These are phyloP conservation scores for Electrona antarctica DNA, from an alignment of 2,113 vertebrate genomes.

Conservation along the genomic window DNA sequence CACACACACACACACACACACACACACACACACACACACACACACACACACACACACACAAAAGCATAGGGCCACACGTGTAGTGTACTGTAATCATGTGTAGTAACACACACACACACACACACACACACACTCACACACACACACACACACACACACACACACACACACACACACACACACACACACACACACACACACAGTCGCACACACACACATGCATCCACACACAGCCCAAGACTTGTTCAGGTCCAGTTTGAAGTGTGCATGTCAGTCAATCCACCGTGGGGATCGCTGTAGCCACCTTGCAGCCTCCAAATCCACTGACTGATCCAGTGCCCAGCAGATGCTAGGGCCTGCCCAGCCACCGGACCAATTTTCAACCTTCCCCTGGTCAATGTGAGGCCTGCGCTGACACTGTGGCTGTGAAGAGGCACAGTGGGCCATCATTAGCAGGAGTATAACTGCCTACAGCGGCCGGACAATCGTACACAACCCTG, in stretches of 20 bases:
- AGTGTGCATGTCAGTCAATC: conserved; percentile 54
- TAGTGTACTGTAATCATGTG: too few relatives aligned
- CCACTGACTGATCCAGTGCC: conserved; percentile 80
- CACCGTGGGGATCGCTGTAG: conserved; percentile 70
- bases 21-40: too few relatives aligned
- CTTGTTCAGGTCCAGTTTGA: conserved; percentile 45
- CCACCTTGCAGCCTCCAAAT: conserved; percentile 68
- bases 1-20: too few relatives aligned
- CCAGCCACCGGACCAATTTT: conserved; percentile 62
- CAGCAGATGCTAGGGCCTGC: conserved; percentile 66
- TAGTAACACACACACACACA: too few relatives aligned
- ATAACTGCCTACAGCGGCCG: too few relatives aligned
- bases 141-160: neutral
- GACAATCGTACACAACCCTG: too few relatives aligned
- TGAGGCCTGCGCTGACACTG: conserved; percentile 38
- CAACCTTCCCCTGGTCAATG: conserved; percentile 54
- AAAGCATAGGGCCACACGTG: too few relatives aligned
- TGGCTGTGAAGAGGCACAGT: conserved; percentile 5
- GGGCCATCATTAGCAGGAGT: neutral
- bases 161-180: neutral
- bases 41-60: too few relatives aligned
- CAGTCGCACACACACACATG: conserved; percentile 15
- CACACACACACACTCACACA: too few relatives aligned
- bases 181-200: conserved; percentile 27
- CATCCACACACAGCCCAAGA: neutral